Conservation (phyloP, 2,113 vertebrate species). For the Toxostoma redivivum region DNA sequence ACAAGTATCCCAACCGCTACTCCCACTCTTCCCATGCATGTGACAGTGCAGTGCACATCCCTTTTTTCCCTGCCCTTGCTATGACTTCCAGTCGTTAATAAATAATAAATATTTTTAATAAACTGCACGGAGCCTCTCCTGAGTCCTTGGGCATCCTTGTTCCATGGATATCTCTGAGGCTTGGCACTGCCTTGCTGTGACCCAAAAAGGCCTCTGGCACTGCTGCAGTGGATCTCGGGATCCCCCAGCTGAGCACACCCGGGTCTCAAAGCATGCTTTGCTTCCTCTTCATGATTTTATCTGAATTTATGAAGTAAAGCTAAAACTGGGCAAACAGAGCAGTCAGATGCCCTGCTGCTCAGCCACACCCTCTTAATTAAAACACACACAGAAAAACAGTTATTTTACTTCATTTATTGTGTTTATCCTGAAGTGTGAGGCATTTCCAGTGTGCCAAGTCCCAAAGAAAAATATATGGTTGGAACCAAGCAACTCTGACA, state of each 20-base stretch:
- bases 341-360: background rate
- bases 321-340: background rate
- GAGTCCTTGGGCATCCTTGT: background rate
- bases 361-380: background rate
- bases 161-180: background rate
- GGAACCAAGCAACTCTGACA: background rate
- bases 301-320: background rate
- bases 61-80: background rate
- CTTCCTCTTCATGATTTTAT: background rate
- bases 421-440: background rate
- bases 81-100: background rate
- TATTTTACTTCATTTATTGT: background rate
- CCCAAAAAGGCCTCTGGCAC: background rate
- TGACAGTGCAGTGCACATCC: background rate
- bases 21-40: accelerated
- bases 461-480: background rate
- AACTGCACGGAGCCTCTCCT: background rate
- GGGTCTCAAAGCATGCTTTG: background rate
- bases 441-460: background rate
- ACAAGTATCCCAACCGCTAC: accelerated
- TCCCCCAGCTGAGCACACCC: background rate
- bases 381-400: background rate
- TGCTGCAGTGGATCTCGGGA: accelerated
- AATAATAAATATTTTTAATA: background rate
- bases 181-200: background rate